Percentiles rank a stretch among this genome's conserved stretches.
phyloP scores from a whole-genome alignment of 2,113 vertebrate genomes.

The Porphyrio hochstetteri region DNA sequence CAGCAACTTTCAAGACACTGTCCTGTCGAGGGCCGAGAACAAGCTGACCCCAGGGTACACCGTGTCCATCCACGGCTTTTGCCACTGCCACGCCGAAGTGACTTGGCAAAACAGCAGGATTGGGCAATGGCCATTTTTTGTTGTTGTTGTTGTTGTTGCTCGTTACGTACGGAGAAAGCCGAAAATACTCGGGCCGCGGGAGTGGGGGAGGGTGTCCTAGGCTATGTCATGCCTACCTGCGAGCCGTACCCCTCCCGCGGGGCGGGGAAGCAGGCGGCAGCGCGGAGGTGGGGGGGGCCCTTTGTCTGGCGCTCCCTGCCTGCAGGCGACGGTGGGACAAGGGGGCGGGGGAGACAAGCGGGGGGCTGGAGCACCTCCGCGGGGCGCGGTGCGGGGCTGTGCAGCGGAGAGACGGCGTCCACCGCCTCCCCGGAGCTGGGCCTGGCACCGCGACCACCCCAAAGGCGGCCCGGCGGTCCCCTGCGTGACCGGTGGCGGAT shows the following conservation, averaged over 20 bases:
- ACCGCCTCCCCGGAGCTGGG: background rate
- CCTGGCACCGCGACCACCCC: background rate
- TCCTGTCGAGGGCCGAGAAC: background rate
- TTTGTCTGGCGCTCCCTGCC: conserved; percentile 11
- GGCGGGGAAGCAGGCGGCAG: background rate
- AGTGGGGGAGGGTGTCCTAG: background rate
- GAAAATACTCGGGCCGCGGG: background rate
- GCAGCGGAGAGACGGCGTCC: background rate
- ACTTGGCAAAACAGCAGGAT: background rate
- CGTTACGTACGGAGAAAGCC: background rate
- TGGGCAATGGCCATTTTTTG: background rate
- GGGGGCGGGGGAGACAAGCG: background rate
- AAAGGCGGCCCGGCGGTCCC: background rate
- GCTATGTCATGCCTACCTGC: background rate
- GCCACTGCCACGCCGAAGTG: background rate
- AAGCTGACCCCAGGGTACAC: background rate
- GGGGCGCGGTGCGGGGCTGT: background rate
- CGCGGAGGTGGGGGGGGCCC: background rate
- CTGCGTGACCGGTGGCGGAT: conserved; percentile 48
- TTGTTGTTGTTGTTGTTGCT: background rate
- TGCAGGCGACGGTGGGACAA: background rate
- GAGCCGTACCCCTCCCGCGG: background rate
- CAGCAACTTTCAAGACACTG: background rate
- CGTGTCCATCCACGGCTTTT: background rate
- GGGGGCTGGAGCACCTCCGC: background rate